Percentiles rank a stretch among this genome's conserved stretches.
These are phyloP conservation scores for Onychostoma macrolepis DNA, from an alignment of 2,113 vertebrate genomes.

Conservation along the genomic window DNA sequence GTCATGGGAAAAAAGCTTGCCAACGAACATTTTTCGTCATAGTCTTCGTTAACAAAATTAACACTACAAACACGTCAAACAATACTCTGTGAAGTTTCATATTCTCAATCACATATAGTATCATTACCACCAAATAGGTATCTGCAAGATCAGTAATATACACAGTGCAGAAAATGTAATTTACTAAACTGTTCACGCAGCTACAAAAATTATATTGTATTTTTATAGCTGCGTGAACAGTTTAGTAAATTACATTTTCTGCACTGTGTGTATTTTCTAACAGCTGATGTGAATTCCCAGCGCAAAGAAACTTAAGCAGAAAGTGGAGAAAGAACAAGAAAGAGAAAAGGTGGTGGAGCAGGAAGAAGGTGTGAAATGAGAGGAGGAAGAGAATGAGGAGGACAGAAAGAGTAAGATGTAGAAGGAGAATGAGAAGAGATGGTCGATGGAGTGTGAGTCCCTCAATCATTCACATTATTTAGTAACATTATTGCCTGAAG, in stretches of 20 bases:
- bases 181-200: background rate
- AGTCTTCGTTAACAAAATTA: too few species aligned
- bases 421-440: background rate
- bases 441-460: background rate
- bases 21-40: too few species aligned
- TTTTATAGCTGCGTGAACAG: too few species aligned
- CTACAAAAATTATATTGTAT: background rate
- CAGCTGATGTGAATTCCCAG: background rate
- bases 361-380: too few species aligned
- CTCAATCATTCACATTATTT: background rate
- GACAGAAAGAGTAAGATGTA: background rate
- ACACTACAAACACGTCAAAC: background rate
- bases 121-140: background rate
- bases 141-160: background rate
- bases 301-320: background rate
- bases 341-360: background rate
- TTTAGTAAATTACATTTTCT: too few species aligned
- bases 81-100: background rate
- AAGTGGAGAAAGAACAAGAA: background rate
- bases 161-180: background rate
- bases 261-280: too few species aligned
- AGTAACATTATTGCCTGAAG: background rate
- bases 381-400: too few species aligned
- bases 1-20: too few species aligned
- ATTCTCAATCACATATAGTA: background rate